Conservation (phyloP, 2,888 invertebrate species). For the Apodemia duryi region DNA sequence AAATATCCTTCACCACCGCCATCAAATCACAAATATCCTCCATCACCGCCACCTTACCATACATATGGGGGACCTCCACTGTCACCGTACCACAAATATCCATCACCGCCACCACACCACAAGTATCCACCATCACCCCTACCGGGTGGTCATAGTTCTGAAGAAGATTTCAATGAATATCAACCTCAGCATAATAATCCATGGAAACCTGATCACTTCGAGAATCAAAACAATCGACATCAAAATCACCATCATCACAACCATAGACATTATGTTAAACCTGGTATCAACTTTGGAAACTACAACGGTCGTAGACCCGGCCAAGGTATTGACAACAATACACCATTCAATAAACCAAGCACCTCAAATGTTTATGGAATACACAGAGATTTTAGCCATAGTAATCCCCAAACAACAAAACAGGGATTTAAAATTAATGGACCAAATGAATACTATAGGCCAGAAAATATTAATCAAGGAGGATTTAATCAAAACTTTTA, state of each 20-base stretch:
- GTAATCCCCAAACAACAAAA: background rate
- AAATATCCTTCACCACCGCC: background rate
- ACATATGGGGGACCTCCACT: background rate
- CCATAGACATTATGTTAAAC: background rate
- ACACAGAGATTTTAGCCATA: background rate
- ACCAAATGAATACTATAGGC: background rate
- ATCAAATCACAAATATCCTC: background rate
- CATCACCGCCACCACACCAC: background rate
- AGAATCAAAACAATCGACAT: background rate
- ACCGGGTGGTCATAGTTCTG: background rate
- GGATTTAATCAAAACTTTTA: conserved; percentile 22
- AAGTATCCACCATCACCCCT: background rate
- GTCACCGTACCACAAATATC: background rate
- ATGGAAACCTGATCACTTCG: background rate
- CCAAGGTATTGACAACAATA: conserved; percentile 1
- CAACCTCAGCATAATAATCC: background rate
- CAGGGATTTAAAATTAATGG: background rate
- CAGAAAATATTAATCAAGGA: background rate
- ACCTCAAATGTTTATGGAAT: background rate
- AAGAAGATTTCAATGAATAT: background rate
- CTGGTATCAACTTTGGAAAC: background rate
- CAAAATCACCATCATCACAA: background rate
- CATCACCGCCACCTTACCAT: background rate
- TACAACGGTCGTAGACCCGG: background rate
- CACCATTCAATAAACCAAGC: background rate